Evolutionary conservation across 2,113 vertebrate genomes (phyloP).

Genomic region (Cyphomyrus discorhynchus): DNA sequence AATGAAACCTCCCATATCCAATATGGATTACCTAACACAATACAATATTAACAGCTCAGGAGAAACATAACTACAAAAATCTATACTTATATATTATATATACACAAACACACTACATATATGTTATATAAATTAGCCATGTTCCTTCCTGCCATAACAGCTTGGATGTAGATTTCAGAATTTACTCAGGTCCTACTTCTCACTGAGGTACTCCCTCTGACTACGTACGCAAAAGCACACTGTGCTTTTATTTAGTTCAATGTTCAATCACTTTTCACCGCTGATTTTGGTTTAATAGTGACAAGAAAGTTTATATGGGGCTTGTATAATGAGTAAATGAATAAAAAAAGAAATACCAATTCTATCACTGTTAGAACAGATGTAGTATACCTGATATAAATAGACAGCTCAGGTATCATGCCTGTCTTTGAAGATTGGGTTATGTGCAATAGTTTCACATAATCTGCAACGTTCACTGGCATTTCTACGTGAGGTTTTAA

Average conservation of each 20-base stretch:
- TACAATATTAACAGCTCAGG: constrained; percentile 33
- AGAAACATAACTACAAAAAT: constrained; percentile 24
- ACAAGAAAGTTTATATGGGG: not conserved
- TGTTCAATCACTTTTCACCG: not conserved
- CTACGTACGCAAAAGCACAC: constrained; percentile 16
- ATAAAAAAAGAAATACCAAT: not conserved
- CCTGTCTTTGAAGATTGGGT: constrained; percentile 38
- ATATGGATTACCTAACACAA: constrained; percentile 94
- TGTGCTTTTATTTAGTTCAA: constrained; percentile 27
- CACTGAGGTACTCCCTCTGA: not conserved
- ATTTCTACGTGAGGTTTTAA: not conserved
- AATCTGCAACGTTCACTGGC: constrained; percentile 30
- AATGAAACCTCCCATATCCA: constrained; percentile 70
- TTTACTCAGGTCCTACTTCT: not conserved
- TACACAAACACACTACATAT: constrained; percentile 2
- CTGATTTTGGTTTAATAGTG: not conserved
- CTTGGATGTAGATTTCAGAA: not conserved
- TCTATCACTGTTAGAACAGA: not conserved
- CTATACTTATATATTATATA: constrained; percentile 38
- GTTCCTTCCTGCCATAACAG: not conserved
- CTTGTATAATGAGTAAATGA: not conserved
- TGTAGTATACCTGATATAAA: constrained; percentile 23
- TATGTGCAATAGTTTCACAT: constrained; percentile 34
- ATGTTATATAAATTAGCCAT: constrained; percentile 16
- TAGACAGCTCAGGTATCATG: constrained; percentile 33